Evolutionary conservation across 2,888 invertebrate species (phyloP), one percentile per base, ranked within the genome.

Genomic region (Drosophila leonis): DNA sequence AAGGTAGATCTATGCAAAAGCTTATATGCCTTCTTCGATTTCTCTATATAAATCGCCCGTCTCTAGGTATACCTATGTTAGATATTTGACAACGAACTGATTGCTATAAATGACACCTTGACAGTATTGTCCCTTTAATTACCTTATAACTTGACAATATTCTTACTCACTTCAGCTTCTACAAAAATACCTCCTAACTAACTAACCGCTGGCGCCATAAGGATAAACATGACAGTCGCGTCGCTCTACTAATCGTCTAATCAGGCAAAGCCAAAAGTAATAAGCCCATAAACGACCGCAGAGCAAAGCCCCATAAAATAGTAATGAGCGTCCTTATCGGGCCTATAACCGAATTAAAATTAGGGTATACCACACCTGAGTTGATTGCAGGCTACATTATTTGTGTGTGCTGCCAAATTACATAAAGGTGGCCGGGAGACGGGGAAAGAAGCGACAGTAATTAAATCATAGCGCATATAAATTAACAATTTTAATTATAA

Each of bases 391-490:
- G 39, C 48, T 8, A 15, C 20, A 35, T 35, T 35, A 33, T 7
- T 35, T n/a, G 12, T 13, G 54, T 15, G 37, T 13, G 27, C 37
- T 39, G 51, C 42, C 64, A 37, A 39, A 44, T 42, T 48, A 41
- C 56, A 48, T 42, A 35, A 62, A n/a, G 44, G 13, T 35, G 33
- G 54, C 54, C n/a, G 48, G 27, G 24, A 13, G 31, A 13, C 24
- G 4, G 46, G 18, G 4, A 10, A 18, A 8, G 20, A 13, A 63
- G 31, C 54, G 54, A 29, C 62, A 27, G 52, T 62, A 82, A 76
- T 74, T 69, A 72, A 77, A 80, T 77, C 75, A 78, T 59, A 78
- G 33, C 33, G 65, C 65, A 67, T 57, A 64, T 61, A 69, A 75
- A 73, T 81, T 29, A 59, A 51, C 70, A 66, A 79, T 72, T 72